Evolutionary conservation across 2,113 vertebrate species (phyloP).

Genomic region (Pongo abelii): DNA sequence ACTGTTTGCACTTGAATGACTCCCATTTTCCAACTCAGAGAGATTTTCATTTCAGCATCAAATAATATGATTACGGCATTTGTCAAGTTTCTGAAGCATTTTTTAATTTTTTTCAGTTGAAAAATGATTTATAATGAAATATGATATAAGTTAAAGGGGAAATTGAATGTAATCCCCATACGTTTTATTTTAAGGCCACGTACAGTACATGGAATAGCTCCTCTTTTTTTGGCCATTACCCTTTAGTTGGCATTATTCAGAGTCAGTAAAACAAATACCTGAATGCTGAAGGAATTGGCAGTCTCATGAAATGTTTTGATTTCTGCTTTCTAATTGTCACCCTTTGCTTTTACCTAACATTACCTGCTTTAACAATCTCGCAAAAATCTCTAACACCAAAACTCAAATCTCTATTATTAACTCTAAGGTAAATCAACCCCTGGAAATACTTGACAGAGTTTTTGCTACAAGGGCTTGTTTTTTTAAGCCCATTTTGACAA

Average conservation of each 20-base stretch:
- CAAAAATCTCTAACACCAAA: not conserved
- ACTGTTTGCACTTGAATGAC: slow-evolving; percentile 63
- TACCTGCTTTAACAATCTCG: slow-evolving; percentile 29
- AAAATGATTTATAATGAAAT: slow-evolving; percentile 40
- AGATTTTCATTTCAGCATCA: slow-evolving; percentile 52
- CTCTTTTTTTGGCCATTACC: not conserved
- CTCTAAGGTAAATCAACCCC: not conserved
- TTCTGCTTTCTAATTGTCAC: slow-evolving; percentile 45
- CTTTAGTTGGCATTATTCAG: slow-evolving; percentile 13
- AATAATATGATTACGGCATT: slow-evolving; percentile 37
- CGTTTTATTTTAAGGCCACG: not conserved
- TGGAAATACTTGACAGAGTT: not conserved
- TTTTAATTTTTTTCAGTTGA: slow-evolving; percentile 16
- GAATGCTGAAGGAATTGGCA: not conserved
- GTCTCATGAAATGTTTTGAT: not conserved
- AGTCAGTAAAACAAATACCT: not conserved
- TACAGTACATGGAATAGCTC: not conserved
- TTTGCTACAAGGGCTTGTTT: not conserved
- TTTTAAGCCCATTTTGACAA: slow-evolving; percentile 20
- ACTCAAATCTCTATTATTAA: slow-evolving; percentile 34
- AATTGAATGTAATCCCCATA: slow-evolving; percentile 40
- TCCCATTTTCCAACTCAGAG: slow-evolving; percentile 67
- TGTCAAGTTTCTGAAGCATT: slow-evolving; percentile 61
- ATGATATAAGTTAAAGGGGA: slow-evolving; percentile 33
- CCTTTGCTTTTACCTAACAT: slow-evolving; percentile 5